These are phyloP conservation scores for Diabrotica virgifera DNA, from an alignment of 1,140 invertebrate species.

Conservation along the genomic window DNA sequence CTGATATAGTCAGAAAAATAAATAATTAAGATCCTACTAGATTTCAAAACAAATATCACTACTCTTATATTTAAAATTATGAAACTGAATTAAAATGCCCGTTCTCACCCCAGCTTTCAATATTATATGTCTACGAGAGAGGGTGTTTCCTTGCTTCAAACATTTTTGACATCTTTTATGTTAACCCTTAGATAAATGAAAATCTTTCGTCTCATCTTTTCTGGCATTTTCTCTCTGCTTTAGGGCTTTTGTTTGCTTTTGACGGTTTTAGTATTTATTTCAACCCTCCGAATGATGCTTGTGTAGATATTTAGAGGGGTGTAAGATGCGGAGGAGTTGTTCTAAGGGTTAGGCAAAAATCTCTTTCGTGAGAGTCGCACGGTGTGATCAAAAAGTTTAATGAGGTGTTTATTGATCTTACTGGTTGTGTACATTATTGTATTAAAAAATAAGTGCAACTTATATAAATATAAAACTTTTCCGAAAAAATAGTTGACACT, in stretches of 20 bases:
- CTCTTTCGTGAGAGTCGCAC: neutral
- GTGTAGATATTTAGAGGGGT: neutral
- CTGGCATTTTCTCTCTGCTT: neutral
- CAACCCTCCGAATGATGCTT: neutral
- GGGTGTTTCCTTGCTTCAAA: neutral
- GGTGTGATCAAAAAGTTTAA: neutral
- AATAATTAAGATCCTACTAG: no score
- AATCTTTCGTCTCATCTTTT: neutral
- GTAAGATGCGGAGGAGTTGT: neutral
- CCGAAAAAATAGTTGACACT: no score
- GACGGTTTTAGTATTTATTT: neutral
- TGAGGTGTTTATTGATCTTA: neutral
- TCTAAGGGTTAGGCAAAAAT: neutral
- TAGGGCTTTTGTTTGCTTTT: neutral
- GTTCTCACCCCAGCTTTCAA: no score
- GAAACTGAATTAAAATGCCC: no score
- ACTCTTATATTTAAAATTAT: no score
- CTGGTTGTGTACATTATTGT: no score
- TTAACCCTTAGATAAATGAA: neutral
- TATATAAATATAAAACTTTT: no score
- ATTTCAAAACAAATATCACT: no score
- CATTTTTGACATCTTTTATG: slow-evolving; percentile 1
- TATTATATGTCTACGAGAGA: no score
- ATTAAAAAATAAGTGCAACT: no score
- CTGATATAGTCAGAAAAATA: no score